phyloP scores from a whole-genome alignment of 2,888 invertebrate genomes.

The Campoplex nolae region DNA sequence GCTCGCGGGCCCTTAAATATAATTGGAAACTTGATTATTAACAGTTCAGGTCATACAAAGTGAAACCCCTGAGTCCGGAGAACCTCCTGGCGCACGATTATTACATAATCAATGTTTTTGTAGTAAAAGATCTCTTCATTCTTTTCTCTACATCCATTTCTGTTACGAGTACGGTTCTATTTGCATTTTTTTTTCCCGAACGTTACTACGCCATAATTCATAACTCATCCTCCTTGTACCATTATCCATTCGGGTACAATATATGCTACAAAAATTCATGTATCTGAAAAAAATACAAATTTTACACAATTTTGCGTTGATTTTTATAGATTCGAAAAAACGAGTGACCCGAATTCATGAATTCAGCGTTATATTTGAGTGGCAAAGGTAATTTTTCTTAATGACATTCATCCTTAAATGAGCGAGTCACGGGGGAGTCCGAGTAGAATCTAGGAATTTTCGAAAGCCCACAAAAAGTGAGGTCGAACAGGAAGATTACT shows the following conservation, averaged over 20 bases:
- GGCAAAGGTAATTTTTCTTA: neutral
- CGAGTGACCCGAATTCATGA: neutral
- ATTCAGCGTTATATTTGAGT: neutral
- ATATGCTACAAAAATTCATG: neutral
- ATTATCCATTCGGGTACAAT: neutral
- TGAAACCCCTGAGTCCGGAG: conserved; percentile 8
- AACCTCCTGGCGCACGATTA: neutral
- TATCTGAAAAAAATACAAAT: neutral
- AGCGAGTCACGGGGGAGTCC: neutral
- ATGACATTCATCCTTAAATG: neutral
- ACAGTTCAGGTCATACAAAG: neutral
- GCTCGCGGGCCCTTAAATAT: conserved; percentile 10
- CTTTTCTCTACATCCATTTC: neutral
- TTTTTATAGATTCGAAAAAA: neutral
- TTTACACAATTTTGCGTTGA: neutral
- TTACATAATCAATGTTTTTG: conserved; percentile 2
- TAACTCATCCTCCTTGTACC: neutral
- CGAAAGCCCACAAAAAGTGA: neutral
- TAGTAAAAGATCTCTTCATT: neutral
- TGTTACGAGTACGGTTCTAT: neutral
- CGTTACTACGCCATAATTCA: neutral
- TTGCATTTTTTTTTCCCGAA: neutral
- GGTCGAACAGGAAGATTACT: conserved; percentile 23
- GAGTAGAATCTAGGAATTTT: neutral
- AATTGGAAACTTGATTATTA: conserved; percentile 31